Evolutionary conservation across 2,888 invertebrate species (phyloP).

Genomic region (Sussaba pulchella): DNA sequence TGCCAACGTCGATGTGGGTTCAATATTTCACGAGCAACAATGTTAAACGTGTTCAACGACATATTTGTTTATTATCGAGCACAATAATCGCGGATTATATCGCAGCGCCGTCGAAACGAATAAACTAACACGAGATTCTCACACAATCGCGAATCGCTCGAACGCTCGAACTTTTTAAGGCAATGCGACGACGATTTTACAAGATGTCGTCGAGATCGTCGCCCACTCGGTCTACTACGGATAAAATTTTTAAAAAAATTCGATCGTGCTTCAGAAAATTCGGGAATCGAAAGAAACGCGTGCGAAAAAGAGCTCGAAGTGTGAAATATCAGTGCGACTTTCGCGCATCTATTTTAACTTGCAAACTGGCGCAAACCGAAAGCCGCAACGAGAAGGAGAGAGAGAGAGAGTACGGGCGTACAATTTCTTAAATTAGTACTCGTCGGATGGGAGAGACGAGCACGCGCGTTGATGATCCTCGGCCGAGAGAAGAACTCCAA

Average conservation of each 20-base stretch:
- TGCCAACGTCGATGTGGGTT: conserved; percentile 76
- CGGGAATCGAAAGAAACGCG: conserved; percentile 43
- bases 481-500: conserved; percentile 32
- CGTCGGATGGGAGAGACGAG: conserved; percentile 74
- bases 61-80: conserved; percentile 21
- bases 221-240: neutral
- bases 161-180: conserved; percentile 14
- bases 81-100: neutral
- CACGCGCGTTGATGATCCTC: conserved; percentile 76
- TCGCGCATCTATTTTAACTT: conserved; percentile 83
- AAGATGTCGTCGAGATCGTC: neutral
- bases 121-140: neutral
- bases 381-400: conserved; percentile 44
- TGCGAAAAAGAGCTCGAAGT: conserved; percentile 34
- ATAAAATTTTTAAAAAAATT: neutral
- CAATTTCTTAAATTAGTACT: conserved; percentile 83
- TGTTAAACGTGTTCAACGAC: conserved; percentile 16
- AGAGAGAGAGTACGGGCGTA: conserved; percentile 69
- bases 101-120: neutral
- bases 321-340: too few species aligned
- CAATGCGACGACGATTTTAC: neutral
- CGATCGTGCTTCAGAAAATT: conserved; percentile 31
- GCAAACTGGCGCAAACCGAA: conserved; percentile 82
- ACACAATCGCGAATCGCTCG: neutral
- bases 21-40: conserved; percentile 50